Evolutionary conservation across 2,888 invertebrate genomes (phyloP).

Genomic region (Agriopis aurantiaria): DNA sequence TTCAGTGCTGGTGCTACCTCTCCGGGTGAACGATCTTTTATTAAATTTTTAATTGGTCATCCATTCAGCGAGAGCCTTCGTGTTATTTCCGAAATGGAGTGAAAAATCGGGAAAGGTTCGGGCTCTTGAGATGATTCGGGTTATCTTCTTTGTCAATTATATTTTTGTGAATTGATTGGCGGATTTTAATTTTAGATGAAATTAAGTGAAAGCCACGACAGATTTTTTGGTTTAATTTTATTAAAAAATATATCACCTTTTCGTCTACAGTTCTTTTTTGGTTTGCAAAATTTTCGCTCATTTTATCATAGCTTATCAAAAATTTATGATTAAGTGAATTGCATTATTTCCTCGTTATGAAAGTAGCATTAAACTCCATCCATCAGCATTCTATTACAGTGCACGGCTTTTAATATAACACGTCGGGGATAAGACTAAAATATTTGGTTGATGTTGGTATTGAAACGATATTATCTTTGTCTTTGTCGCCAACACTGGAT

Average conservation of each 20-base stretch:
- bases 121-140: constrained; percentile 32
- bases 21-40: constrained; percentile 39
- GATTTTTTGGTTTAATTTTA: constrained; percentile 7
- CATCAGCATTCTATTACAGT: constrained; percentile 16
- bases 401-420: too few species aligned
- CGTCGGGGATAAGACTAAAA: too few species aligned
- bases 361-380: background rate
- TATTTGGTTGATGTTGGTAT: too few species aligned
- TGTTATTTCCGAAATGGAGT: constrained; percentile 42
- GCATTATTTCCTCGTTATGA: background rate
- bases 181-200: constrained; percentile 18
- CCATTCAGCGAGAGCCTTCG: constrained; percentile 33
- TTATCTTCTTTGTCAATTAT: constrained; percentile 33
- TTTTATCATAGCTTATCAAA: background rate
- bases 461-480: too few species aligned
- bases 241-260: constrained; percentile 1
- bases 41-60: constrained; percentile 50
- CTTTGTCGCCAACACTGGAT: too few species aligned
- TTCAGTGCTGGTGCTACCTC: constrained; percentile 25
- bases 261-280: background rate
- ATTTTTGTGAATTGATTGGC: constrained; percentile 21
- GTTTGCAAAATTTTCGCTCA: background rate
- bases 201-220: constrained; percentile 3
- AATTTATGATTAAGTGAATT: background rate
- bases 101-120: constrained; percentile 35